Conservation (phyloP, 2,797 vertebrate genomes). For the Poliocrania exsul region DNA sequence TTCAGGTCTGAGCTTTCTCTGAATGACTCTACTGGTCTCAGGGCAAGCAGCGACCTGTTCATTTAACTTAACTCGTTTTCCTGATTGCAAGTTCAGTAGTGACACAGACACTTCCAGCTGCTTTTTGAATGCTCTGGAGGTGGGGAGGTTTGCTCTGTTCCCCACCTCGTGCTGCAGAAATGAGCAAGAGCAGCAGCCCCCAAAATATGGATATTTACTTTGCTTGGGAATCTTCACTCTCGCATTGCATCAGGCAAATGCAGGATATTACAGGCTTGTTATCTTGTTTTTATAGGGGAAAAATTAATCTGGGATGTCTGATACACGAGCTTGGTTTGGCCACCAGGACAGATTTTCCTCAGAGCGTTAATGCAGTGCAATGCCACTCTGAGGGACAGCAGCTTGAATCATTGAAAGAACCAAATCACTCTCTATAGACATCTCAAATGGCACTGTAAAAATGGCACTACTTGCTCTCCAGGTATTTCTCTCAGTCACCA, state of each 20-base stretch:
- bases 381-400: neutral
- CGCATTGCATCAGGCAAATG: neutral
- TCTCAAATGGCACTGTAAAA: neutral
- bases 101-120: too few species aligned
- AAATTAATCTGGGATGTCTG: neutral
- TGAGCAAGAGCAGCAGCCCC: fast-evolving
- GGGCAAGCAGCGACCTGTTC: fast-evolving
- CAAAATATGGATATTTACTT: neutral
- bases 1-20: neutral
- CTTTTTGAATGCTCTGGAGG: too few species aligned
- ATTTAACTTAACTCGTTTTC: neutral
- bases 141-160: neutral
- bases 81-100: neutral
- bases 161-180: neutral
- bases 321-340: neutral
- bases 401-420: neutral
- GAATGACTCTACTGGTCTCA: neutral
- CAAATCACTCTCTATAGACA: neutral
- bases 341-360: neutral
- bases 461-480: neutral
- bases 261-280: neutral
- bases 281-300: neutral
- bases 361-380: neutral
- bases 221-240: neutral
- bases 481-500: neutral